These are phyloP conservation scores for Charadrius vociferus DNA, from an alignment of 2,113 vertebrate genomes.

Conservation along the genomic window DNA sequence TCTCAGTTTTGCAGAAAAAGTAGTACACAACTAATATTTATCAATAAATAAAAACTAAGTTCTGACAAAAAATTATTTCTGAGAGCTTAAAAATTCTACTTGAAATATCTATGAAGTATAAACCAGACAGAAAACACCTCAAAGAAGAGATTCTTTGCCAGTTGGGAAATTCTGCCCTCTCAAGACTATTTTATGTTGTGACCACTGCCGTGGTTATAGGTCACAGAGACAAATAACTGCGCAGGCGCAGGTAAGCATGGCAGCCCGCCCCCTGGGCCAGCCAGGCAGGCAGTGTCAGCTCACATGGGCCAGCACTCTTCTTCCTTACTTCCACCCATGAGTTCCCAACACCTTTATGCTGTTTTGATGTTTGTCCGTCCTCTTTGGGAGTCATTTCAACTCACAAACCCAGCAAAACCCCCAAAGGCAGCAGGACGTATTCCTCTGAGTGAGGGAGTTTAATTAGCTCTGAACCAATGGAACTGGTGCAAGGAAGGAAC, in stretches of 20 bases:
- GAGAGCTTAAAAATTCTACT: not conserved
- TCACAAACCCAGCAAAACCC: not conserved
- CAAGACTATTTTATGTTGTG: not conserved
- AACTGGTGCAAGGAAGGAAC: not conserved
- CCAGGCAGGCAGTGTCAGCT: not conserved
- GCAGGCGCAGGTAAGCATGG: accelerated
- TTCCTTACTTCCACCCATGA: not conserved
- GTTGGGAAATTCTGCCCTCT: not conserved
- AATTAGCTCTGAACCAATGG: not conserved
- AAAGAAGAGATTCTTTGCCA: too few relatives aligned
- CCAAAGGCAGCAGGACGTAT: not conserved
- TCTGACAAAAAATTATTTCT: not conserved
- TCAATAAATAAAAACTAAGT: not conserved
- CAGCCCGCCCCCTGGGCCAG: not conserved
- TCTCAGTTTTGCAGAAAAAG: not conserved
- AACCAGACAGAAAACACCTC: not conserved
- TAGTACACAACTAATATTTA: not conserved
- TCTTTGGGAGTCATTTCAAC: not conserved
- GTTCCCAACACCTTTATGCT: not conserved
- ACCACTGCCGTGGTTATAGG: not conserved
- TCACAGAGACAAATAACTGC: not conserved
- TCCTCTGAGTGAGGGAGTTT: not conserved
- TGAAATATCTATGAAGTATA: not conserved
- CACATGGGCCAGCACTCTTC: not conserved
- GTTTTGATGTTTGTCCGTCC: not conserved